phyloP scores from a whole-genome alignment of 2,113 vertebrate genomes.

The Phasianus colchicus region DNA sequence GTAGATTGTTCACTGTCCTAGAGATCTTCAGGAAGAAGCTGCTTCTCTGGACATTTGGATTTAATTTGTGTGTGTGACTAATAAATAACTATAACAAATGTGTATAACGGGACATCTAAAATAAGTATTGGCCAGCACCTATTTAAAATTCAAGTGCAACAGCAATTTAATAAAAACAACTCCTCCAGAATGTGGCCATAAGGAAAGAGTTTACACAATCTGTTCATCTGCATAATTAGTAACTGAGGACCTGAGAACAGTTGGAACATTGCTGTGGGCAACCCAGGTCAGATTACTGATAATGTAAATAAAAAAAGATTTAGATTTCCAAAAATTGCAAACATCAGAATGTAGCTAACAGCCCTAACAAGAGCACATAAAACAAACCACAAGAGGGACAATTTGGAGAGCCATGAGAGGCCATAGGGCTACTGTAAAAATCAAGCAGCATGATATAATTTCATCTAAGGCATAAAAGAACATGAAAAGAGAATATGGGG shows the following conservation, averaged over 20 bases:
- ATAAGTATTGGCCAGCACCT: not conserved
- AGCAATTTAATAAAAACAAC: slow-evolving; percentile 74
- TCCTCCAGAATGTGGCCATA: slow-evolving; percentile 81
- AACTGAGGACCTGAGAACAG: slow-evolving; percentile 81
- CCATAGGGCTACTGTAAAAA: slow-evolving; percentile 14
- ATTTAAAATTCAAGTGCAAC: slow-evolving; percentile 77
- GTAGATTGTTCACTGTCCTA: not conserved
- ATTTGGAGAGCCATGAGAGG: slow-evolving; percentile 44
- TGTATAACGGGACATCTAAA: not conserved
- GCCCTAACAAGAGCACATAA: slow-evolving; percentile 69
- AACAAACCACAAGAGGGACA: slow-evolving; percentile 74
- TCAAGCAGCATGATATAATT: not conserved
- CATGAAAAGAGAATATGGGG: not conserved
- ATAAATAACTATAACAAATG: slow-evolving; percentile 4
- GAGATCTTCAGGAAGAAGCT: not conserved
- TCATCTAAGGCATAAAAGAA: slow-evolving; percentile 4
- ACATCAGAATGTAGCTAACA: slow-evolving; percentile 75
- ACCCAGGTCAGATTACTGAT: slow-evolving; percentile 80
- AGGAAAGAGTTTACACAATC: slow-evolving; percentile 83
- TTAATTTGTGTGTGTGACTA: not conserved
- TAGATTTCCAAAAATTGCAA: slow-evolving; percentile 78
- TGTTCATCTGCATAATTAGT: slow-evolving; percentile 85
- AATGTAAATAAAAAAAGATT: slow-evolving; percentile 82
- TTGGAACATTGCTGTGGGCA: slow-evolving; percentile 81
- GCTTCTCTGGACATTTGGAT: not conserved